Base-by-base conservation (phyloP, 2,888 invertebrate species). In the Pachymerium ferrugineum region DNA sequence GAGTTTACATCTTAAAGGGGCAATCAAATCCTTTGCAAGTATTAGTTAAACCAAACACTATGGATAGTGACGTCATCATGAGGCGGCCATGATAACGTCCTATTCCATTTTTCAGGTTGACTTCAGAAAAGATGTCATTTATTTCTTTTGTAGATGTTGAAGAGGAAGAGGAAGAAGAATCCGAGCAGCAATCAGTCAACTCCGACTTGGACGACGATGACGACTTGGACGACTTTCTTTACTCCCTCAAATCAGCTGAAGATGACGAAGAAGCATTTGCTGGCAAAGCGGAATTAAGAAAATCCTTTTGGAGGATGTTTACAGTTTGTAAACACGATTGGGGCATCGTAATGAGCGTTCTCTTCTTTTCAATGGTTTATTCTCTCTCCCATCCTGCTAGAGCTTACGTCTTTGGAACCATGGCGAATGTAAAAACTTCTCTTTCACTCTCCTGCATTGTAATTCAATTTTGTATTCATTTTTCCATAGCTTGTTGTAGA, bases 291-390 rank as follows among this genome's bases (percentile, higher is more conserved):
- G 38, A 38, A 38, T 16, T 38, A 8, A 12, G 38, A 12, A 6
- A 67, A 4, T 28, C 70, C 2, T 71, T 71, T 28, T 71, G 71
- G 71, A 71, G 35, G 16, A 38, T 71, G 16, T 19, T 71, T 12
- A 12, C 16, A 1, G n/a, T 38, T 10, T 16, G 71, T 28, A 33
- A 38, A 38, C 10, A 14, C 16, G 42, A 71, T 22, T 35, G 38
- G 38, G 4, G 5, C 3, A 25, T 19, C 16, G 38, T 71, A 6
- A 12, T 33, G 19, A 19, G 35, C 14, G 71, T 19, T 3, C 3
- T 71, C 19, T 6, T 33, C 22, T 71, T 33, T 25, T 3, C 35
- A 4, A n/a, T 35, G 3, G 2, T 71, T 6, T 38, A 19, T 10
- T 19, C 38, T 3, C 22, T 71, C 12, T 71, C 35, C 4, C 71